Evolutionary conservation across 1,140 invertebrate species (phyloP), one percentile per base, ranked within the genome.

Genomic region (Tetramorium parvispinum): DNA sequence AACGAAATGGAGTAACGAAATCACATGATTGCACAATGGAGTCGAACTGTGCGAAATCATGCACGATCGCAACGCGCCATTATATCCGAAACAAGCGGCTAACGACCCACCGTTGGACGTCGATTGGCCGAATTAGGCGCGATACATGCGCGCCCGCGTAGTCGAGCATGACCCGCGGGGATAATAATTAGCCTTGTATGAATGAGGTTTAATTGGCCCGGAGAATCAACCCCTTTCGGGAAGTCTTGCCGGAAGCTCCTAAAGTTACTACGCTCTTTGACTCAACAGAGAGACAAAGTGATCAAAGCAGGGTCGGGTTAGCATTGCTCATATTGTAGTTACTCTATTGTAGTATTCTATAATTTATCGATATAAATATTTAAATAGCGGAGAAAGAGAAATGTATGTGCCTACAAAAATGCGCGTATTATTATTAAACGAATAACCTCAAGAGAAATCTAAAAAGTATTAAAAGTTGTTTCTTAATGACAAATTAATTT

Each of bases 171-270:
- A 89, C 90, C 89, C 65, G 87, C 90, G 89, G 91, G 89, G 91
- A 93, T 92, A 91, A 94, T 94, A 94, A 94, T 94, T 94, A 94
- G 91, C 89, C 88, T 77, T 65, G 79, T 92, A 93, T 94, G 94
- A 95, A 95, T 94, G 93, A 93, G 91, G 77, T 92, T 93, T 94
- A 94, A 95, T 94, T 95, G 93, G 91, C 91, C 81, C 65, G 53
- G 59, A 75, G 79, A 78, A 86, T 87, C 86, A 85, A 89, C 91
- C 90, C 92, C 91, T 91, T 92, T 91, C 78, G 77, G 43, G 18
- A 68, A 46, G 76, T 88, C 87, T 86, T 57, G 63, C 70, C 91
- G 88, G 90, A 91, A 91, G 91, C 89, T 89, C 63, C 83, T 68
- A 86, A 68, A 81, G 73, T 85, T 75, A 82, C 61, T 55, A 86